Evolutionary conservation across 1,140 invertebrate species (phyloP), one percentile per base, ranked within the genome.

Genomic region (Drosophila kikkawai): DNA sequence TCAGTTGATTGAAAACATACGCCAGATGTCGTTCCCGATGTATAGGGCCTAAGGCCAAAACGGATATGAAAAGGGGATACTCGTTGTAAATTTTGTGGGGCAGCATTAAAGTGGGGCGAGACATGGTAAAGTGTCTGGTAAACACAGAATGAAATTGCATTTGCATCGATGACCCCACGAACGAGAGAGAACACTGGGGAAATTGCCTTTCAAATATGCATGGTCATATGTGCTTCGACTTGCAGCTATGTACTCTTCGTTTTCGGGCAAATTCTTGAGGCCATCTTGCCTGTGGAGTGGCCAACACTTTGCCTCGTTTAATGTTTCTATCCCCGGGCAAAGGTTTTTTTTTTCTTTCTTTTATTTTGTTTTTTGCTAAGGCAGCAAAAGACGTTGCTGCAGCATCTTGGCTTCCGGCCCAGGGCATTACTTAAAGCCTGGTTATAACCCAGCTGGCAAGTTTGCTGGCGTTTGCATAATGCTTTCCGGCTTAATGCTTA

Each of bases 151-250:
- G 66, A 81, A 88, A 88, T 84, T 88, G 77, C 67, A 78, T 88
- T 88, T 84, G 84, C 84, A 90, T 87, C 61, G 84, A 80, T 80
- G 69, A 42, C 47, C 44, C 56, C 34, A 47, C 53, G 36, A 26
- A 47, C 45, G 42, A 44, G 36, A 15, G 17, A 37, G 48, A 61
- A 56, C 57, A 61, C 53, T 51, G 79, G 73, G 71, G 60, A 88
- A 90, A 88, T 88, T 88, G 85, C 74, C 85, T 69, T 67, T 81
- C 85, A 85, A 90, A 90, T 88, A 90, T 88, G 85, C 85, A 90
- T 90, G 79, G 84, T 88, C 85, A 84, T 88, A 79, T 88, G 78
- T 88, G 84, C 85, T 75, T 37, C 53, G 82, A 70, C 84, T 84
- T 67, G 82, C 68, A 75, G 65, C 67, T 59, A 19, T 45, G 66